Conservation (phyloP, 1,140 invertebrate species). For the Cataglyphis hispanica region DNA sequence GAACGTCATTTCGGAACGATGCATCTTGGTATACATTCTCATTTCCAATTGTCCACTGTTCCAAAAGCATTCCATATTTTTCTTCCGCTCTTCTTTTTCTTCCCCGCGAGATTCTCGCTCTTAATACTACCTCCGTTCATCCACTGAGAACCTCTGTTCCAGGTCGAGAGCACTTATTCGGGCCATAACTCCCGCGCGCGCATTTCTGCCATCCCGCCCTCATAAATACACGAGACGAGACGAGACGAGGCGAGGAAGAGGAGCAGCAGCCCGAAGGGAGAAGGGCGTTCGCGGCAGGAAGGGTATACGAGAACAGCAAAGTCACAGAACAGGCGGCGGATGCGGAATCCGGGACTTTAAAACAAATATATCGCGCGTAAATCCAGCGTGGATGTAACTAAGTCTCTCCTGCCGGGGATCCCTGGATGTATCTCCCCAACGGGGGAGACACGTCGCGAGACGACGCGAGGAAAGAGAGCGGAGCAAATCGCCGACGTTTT, state of each 20-base stretch:
- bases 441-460: conserved; percentile 27
- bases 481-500: conserved; percentile 84
- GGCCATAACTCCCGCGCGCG: conserved; percentile 83
- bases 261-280: conserved; percentile 57
- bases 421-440: conserved; percentile 42
- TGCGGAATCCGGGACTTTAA: conserved; percentile 81
- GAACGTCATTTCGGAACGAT: background rate
- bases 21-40: background rate
- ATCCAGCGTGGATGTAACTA: conserved; percentile 81
- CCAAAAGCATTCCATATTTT: background rate
- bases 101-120: background rate
- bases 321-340: conserved; percentile 63
- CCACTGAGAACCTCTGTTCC: conserved; percentile 80
- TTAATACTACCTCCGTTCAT: conserved; percentile 29
- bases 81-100: background rate
- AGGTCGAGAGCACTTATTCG: conserved; percentile 84
- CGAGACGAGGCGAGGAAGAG: conserved; percentile 65
- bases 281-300: conserved; percentile 54
- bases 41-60: background rate
- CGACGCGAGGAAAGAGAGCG: conserved; percentile 56
- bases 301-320: conserved; percentile 31
- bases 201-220: conserved; percentile 81
- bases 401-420: conserved; percentile 55
- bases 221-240: conserved; percentile 81
- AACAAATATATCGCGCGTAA: conserved; percentile 87